Percentiles rank a stretch among this genome's conserved stretches.
phyloP scores from a whole-genome alignment of 2,888 invertebrate species.

The Amiota minor region DNA sequence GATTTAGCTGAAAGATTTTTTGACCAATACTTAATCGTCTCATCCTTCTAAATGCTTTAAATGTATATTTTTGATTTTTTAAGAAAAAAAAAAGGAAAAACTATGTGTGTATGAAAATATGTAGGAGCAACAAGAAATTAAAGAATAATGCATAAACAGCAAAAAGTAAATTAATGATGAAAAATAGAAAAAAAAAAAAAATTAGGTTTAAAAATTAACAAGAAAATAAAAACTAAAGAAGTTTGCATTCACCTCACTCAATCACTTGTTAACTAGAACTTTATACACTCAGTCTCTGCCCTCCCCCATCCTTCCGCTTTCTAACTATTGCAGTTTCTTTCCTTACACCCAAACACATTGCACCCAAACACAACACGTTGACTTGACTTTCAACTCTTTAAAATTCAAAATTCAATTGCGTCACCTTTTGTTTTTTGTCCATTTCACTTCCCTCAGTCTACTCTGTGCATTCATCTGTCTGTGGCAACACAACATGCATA shows the following conservation, averaged over 20 bases:
- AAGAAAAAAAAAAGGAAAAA: neutral
- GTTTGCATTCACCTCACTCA: neutral
- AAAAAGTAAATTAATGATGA: conserved; percentile 1
- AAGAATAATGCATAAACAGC: neutral
- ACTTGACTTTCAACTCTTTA: neutral
- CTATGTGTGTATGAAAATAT: neutral
- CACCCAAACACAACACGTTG: neutral
- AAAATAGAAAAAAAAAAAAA: neutral
- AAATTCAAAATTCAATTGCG: neutral
- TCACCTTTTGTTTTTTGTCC: no score
- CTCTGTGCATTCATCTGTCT: no score
- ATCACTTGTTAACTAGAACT: conserved; percentile 65
- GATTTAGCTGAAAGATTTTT: neutral
- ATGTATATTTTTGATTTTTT: conserved; percentile 5
- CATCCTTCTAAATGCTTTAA: neutral
- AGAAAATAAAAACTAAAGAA: no score
- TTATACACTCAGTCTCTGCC: no score
- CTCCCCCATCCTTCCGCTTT: no score
- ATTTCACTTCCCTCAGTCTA: neutral
- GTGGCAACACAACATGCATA: no score
- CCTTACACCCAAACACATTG: conserved; percentile 35
- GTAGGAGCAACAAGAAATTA: neutral
- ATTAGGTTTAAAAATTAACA: no score
- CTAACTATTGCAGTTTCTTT: no score
- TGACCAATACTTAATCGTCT: neutral